Base-by-base conservation (phyloP, 1,140 invertebrate species). In the Hylaeus volcanicus region DNA sequence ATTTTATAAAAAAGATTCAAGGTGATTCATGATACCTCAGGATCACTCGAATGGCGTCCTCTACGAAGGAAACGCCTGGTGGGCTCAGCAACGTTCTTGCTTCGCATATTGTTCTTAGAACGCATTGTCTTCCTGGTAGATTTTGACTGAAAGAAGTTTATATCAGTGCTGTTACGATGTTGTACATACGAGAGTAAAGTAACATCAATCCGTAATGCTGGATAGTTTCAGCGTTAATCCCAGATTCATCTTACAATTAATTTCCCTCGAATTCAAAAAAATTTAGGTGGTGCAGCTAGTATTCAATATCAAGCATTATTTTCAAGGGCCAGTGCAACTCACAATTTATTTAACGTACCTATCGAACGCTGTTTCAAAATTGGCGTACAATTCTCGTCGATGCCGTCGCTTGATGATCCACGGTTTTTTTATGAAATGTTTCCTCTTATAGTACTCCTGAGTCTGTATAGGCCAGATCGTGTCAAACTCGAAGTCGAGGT, bases 91-190 rank as follows among this genome's bases (percentile, higher is more conserved):
- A 90, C 65, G 91, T 91, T 81, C 94, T 94, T 9, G 95, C 94
- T 88, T 97, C 96, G 85, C 96, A 96, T 71, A 96, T 94, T 39
- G 95, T 95, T 79, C 95, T 94, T 78, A 96, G 91, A 53, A 96
- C 90, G 90, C 96, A 97, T 39, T 94, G 93, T 41, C 93, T 94
- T 12, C 96, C 95, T 53, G 96, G 94, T 39, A 96, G 89, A 70
- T 95, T 95, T 79, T 95, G 94, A 63, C 94, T 96, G 90, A 86
- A 91, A 88, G 2, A 2, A 55, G 1, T 55, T 55, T 9, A 1
- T 55, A 11, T 55, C 53, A n/a, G n/a, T n/a, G n/a, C n/a, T n/a
- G n/a, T n/a, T n/a, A n/a, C n/a, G n/a, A n/a, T n/a, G n/a, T n/a
- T n/a, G n/a, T n/a, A n/a, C n/a, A n/a, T n/a, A n/a, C n/a, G n/a